Conservation (phyloP, 2,888 invertebrate species). For the Campoplex capitator region DNA sequence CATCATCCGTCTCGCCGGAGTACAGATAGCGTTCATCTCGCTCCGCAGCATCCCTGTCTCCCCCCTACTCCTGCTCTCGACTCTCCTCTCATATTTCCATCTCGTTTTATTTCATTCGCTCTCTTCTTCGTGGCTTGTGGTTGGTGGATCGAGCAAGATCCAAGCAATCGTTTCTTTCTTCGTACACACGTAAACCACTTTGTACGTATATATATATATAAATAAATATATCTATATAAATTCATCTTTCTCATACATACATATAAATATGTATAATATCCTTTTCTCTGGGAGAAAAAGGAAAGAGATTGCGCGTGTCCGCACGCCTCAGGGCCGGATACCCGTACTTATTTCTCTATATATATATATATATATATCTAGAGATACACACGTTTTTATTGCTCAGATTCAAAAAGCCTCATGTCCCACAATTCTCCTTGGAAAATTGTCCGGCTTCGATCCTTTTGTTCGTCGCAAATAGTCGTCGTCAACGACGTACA, state of each 20-base stretch:
- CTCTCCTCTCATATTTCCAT: conserved; percentile 54
- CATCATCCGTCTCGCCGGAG: conserved; percentile 70
- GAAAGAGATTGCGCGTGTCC: conserved; percentile 66
- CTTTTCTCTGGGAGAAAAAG: conserved; percentile 34
- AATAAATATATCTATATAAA: not conserved
- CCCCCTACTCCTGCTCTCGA: not conserved
- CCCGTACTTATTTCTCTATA: conserved; percentile 81
- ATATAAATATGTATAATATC: conserved; percentile 16
- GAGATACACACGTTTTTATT: not conserved
- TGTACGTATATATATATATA: not conserved
- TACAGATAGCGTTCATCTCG: conserved; percentile 60
- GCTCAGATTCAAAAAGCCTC: not conserved
- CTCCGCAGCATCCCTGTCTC: conserved; percentile 25
- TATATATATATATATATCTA: conserved; percentile 76
- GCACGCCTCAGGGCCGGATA: conserved; percentile 73
- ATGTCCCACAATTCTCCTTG: not conserved
- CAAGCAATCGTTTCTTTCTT: conserved; percentile 50
- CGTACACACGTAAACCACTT: not conserved
- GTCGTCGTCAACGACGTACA: not conserved
- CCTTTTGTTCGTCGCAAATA: not conserved
- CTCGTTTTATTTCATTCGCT: conserved; percentile 57
- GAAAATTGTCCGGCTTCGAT: conserved; percentile 3
- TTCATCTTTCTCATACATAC: not conserved
- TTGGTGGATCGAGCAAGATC: conserved; percentile 44
- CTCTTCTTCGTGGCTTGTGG: conserved; percentile 60